Conservation (phyloP, 1,140 invertebrate genomes). For the Trigoniulus corallinus region DNA sequence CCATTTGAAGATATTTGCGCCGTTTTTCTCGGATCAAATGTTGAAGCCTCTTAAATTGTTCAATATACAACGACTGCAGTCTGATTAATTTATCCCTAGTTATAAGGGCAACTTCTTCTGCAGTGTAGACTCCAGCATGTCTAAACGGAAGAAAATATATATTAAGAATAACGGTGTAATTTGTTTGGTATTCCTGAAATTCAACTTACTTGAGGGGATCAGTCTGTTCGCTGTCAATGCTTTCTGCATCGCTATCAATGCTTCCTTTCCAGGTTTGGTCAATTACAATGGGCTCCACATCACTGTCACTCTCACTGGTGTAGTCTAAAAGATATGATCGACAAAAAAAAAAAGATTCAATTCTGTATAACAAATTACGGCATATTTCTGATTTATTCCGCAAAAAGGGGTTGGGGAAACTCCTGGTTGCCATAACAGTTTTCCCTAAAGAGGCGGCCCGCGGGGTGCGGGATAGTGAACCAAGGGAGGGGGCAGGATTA, state of each 20-base stretch:
- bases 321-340: constrained; percentile 33
- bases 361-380: no score
- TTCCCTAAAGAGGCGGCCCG: no score
- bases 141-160: constrained; percentile 14
- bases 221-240: constrained; percentile 55
- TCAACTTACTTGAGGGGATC: no score
- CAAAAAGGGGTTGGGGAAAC: no score
- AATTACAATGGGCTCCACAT: constrained; percentile 39
- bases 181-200: no score
- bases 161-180: no score
- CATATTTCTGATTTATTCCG: no score
- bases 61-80: constrained; percentile 64
- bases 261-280: constrained; percentile 43
- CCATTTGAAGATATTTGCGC: constrained; percentile 47
- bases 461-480: no score
- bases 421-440: no score
- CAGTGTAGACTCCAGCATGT: constrained; percentile 70
- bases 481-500: no score
- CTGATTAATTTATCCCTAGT: constrained; percentile 55
- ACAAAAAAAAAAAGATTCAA: no score
- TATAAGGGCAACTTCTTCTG: constrained; percentile 64
- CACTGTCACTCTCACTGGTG: constrained; percentile 50
- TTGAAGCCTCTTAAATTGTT: constrained; percentile 58
- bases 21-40: constrained; percentile 51
- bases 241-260: constrained; percentile 51